Conservation (phyloP, 2,797 vertebrate species). For the Syndactyla subalaris region DNA sequence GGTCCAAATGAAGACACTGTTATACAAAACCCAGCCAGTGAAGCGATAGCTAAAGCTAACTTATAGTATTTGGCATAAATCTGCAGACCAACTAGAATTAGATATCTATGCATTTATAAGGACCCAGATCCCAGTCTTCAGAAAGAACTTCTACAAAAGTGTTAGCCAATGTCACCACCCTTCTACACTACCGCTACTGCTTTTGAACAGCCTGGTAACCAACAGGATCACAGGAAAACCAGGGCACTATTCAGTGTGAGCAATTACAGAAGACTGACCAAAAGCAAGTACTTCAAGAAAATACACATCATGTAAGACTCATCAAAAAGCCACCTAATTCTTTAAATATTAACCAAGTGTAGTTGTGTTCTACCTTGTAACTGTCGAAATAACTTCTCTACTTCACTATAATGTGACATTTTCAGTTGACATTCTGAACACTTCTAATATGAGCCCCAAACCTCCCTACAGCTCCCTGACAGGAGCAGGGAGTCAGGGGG, state of each 20-base stretch:
- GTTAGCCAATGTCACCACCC: neutral
- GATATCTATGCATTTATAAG: neutral
- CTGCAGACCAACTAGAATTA: neutral
- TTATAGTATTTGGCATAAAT: neutral
- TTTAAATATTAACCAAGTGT: neutral
- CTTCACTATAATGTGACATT: neutral
- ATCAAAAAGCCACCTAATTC: neutral
- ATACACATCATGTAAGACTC: neutral
- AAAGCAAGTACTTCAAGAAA: neutral
- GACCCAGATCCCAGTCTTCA: neutral
- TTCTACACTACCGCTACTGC: neutral
- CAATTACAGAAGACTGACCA: neutral
- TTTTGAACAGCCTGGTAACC: neutral
- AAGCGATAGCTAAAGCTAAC: neutral
- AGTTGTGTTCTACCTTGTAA: neutral
- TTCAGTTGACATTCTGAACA: neutral
- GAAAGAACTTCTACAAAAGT: neutral
- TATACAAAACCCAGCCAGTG: neutral
- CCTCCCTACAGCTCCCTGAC: neutral
- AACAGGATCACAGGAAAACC: neutral
- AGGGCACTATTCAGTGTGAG: neutral
- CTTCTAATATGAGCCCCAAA: neutral
- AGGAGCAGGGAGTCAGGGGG: neutral
- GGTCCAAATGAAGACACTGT: neutral
- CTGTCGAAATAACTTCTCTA: neutral